Base-by-base conservation (phyloP, 2,888 invertebrate genomes). In the Mystacides longicornis region DNA sequence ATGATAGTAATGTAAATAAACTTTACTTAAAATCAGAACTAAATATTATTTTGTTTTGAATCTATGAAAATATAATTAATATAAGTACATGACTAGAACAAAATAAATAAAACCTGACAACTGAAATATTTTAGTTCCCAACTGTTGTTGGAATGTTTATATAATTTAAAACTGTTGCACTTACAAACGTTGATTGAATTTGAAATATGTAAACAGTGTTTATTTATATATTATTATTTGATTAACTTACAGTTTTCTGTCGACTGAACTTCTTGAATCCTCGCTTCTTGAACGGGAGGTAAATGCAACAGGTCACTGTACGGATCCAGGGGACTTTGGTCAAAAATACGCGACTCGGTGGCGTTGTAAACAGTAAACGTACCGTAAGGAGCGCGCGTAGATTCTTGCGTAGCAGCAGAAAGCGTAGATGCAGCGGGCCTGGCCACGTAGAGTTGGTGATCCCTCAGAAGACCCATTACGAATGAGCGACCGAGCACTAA, bases 391-490 rank as follows among this genome's bases (percentile, higher is more conserved):
- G 27, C 16, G 33, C 19, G 3, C 22, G 42, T 16, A 20, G 51
- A 33, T 4, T 3, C 22, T 2, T 2, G 7, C 51, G 20, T 42
- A 48, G 22, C 48, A 23, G 16, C 48, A 23, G 16, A 20, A n/a
- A 37, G 23, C 43, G 51, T 23, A 23, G 53, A 22, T 21, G 49
- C 48, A 19, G 3, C 49, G 54, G 33, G 33, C 49, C 27, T 49
- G 19, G 48, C 27, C 37, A 53, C 54, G 49, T 45, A 22, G 23
- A 18, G 37, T 42, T 49, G 50, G 49, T 22, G 21, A 20, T 48
- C 54, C 43, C 49, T 42, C 52, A 57, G 49, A 21, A 57, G 54
- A 52, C 57, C 57, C 57, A 57, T 57, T 54, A 57, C 57, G 57
- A 46, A 20, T 47, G 54, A 49, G 37, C 54, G 57, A 47, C 57